Evolutionary conservation across 2,113 vertebrate species (phyloP).

Genomic region (Mirza zaza): DNA sequence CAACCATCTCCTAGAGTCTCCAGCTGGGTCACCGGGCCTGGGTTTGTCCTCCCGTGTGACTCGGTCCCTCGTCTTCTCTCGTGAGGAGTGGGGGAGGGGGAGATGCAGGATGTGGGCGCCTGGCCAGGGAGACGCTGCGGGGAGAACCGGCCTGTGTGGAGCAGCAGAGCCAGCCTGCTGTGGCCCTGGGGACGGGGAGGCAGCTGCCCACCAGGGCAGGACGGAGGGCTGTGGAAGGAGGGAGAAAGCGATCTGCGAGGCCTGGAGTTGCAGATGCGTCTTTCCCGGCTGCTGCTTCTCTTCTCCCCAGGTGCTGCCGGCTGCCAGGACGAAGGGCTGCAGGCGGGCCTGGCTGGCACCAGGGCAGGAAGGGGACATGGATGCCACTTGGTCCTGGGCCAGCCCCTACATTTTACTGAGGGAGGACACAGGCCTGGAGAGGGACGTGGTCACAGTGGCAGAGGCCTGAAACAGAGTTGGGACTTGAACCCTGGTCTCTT

Average conservation of each 20-base stretch:
- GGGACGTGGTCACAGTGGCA: fast-evolving
- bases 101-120: background rate
- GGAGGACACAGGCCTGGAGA: background rate
- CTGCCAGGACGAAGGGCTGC: background rate
- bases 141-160: background rate
- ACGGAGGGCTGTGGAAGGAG: fast-evolving
- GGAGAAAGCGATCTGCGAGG: fast-evolving
- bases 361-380: background rate
- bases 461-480: background rate
- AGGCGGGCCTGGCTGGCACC: background rate
- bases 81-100: background rate
- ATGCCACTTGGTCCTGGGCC: background rate
- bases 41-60: background rate
- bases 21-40: background rate
- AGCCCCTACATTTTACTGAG: fast-evolving
- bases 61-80: background rate
- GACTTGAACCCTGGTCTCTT: fast-evolving
- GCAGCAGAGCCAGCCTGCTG: background rate
- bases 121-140: background rate
- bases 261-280: background rate
- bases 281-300: background rate
- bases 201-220: background rate
- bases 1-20: background rate
- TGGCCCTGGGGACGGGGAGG: fast-evolving
- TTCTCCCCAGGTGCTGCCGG: background rate